Evolutionary conservation across 2,113 vertebrate genomes (phyloP).

Genomic region (Pseudopodoces humilis): DNA sequence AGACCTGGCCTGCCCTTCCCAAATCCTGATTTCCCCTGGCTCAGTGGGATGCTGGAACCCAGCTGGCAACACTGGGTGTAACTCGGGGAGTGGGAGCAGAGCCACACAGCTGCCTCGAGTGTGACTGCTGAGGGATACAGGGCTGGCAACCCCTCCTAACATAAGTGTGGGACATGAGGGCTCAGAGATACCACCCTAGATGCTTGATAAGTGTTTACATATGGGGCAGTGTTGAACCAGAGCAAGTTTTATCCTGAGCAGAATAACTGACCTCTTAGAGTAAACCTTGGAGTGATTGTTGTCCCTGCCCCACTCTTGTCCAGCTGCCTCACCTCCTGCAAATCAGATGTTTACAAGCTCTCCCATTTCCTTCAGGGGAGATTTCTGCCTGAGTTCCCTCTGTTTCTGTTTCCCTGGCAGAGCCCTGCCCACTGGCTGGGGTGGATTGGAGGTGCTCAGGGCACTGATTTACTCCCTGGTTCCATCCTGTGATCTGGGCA

Average conservation of each 20-base stretch:
- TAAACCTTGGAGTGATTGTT: background rate
- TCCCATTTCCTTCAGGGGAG: background rate
- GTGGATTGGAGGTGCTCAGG: background rate
- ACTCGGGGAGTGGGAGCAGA: background rate
- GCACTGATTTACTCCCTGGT: background rate
- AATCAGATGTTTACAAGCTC: background rate
- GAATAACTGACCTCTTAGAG: background rate
- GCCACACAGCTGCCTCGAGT: background rate
- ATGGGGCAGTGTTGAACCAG: background rate
- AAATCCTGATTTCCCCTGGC: background rate
- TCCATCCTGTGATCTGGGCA: background rate
- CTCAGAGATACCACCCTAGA: background rate
- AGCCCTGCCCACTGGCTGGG: background rate
- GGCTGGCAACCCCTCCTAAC: background rate
- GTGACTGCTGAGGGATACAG: background rate
- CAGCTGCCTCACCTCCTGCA: background rate
- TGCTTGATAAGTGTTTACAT: fast-evolving
- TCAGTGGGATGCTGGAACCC: background rate
- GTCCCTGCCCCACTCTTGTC: background rate
- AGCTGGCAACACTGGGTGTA: background rate
- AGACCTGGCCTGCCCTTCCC: background rate
- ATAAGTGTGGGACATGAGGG: fast-evolving
- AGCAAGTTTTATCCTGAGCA: background rate
- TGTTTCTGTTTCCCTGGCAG: background rate
- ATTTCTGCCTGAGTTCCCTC: background rate